A percentile compares a stretch with the other conserved stretches of the same genome.
Evolutionary conservation across 1,140 invertebrate genomes (phyloP).

Genomic region (Hypsibius dujardini): DNA sequence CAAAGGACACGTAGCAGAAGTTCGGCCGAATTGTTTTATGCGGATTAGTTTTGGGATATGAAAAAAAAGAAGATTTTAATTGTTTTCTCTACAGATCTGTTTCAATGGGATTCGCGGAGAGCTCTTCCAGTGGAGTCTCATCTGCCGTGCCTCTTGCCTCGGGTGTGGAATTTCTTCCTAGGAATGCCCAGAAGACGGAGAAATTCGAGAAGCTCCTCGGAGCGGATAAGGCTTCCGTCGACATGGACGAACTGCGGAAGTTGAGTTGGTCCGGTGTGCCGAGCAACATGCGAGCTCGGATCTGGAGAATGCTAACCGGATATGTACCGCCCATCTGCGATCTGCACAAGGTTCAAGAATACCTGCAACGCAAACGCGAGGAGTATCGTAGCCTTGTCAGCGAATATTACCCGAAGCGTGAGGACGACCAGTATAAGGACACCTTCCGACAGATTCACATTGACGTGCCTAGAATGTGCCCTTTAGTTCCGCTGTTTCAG

Average conservation of each 20-base stretch:
- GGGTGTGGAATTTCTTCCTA: not conserved
- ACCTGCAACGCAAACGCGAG: conserved; percentile 69
- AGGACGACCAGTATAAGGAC: conserved; percentile 76
- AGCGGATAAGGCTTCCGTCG: conserved; percentile 23
- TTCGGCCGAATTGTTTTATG: no score
- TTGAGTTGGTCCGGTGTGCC: conserved; percentile 77
- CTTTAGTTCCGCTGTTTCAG: conserved; percentile 75
- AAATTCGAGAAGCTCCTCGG: conserved; percentile 22
- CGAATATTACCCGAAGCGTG: conserved; percentile 83
- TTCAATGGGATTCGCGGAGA: not conserved
- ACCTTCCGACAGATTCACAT: conserved; percentile 94
- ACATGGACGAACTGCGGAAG: conserved; percentile 23
- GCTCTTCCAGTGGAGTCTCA: no score
- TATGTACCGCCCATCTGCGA: not conserved
- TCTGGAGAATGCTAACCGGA: conserved; percentile 53
- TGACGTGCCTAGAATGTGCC: conserved; percentile 91
- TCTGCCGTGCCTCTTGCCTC: not conserved
- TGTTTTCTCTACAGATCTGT: not conserved
- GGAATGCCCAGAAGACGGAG: conserved; percentile 18
- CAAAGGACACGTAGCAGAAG: no score
- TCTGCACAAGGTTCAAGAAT: conserved; percentile 22
- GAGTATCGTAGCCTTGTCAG: conserved; percentile 87
- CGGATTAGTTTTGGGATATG: not conserved
- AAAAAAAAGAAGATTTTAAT: not conserved
- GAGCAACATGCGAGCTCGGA: conserved; percentile 51